These are phyloP conservation scores for Pangasius djambal DNA, from an alignment of 2,797 vertebrate genomes.

Conservation along the genomic window DNA sequence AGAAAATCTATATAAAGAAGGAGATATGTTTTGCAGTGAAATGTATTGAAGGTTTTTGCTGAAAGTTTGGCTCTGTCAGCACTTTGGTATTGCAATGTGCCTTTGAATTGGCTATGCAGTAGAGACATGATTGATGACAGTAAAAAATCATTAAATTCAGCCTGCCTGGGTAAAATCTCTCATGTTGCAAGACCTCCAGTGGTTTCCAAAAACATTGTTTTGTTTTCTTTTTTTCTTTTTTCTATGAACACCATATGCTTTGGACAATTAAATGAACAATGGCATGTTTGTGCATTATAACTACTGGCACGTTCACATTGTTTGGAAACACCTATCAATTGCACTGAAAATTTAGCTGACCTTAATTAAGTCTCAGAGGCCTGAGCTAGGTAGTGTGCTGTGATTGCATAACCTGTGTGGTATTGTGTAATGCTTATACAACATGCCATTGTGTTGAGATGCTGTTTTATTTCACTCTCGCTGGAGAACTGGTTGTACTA, in stretches of 20 bases:
- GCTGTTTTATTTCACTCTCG: constrained; percentile 10
- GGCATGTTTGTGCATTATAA: constrained; percentile 25
- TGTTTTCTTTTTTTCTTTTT: constrained; percentile 15
- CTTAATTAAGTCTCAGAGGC: constrained; percentile 33
- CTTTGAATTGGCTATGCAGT: constrained; percentile 22
- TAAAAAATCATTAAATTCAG: constrained; percentile 31
- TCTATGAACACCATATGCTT: constrained; percentile 12
- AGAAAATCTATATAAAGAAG: background rate
- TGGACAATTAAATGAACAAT: constrained; percentile 28
- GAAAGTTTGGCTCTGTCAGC: background rate
- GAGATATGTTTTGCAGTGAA: background rate
- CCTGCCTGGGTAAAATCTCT: constrained; percentile 10
- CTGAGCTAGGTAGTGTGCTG: constrained; percentile 17
- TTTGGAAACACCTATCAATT: constrained; percentile 26
- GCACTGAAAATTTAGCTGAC: constrained; percentile 33
- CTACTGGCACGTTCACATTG: constrained; percentile 40
- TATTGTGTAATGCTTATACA: constrained; percentile 45
- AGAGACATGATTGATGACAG: constrained; percentile 47
- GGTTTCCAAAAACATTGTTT: constrained; percentile 25
- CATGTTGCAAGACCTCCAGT: constrained; percentile 17
- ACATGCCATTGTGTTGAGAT: constrained; percentile 47
- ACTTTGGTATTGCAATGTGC: background rate
- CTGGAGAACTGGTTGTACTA: constrained; percentile 18
- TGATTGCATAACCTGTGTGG: constrained; percentile 22
- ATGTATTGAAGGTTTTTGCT: background rate